Evolutionary conservation across 2,797 vertebrate species (phyloP).

Genomic region (Setipinna tenuifilis): DNA sequence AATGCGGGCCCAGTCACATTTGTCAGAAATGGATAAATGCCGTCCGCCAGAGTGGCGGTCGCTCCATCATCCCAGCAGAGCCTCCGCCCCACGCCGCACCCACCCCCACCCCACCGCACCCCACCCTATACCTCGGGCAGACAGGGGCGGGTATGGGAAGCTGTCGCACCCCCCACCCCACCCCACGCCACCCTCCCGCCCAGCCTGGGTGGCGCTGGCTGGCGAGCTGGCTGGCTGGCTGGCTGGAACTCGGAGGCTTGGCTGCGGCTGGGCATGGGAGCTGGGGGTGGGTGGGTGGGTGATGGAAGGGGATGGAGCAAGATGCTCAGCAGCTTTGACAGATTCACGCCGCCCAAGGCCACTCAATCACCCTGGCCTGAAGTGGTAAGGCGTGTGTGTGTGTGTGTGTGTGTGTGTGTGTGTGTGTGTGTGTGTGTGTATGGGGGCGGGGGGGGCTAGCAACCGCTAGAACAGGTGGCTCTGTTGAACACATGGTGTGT

Average conservation of each 20-base stretch:
- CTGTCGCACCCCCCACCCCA: no score
- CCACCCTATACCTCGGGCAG: no score
- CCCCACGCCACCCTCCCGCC: background rate
- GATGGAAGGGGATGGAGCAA: background rate
- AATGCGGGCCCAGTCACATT: conserved; percentile 39
- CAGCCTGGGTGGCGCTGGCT: background rate
- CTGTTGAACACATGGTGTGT: background rate
- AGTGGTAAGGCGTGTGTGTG: background rate
- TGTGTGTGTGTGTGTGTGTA: background rate
- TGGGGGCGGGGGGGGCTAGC: background rate
- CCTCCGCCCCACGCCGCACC: background rate
- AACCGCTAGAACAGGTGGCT: conserved; percentile 3
- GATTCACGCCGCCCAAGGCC: conserved; percentile 1
- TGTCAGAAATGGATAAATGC: conserved; percentile 49
- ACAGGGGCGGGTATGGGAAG: no score
- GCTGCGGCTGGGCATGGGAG: background rate
- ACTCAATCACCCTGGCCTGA: background rate
- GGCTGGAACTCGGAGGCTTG: background rate
- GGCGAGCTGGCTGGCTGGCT: background rate
- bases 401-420: background rate
- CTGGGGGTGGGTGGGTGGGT: background rate
- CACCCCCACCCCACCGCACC: no score
- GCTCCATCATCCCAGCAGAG: conserved; percentile 48
- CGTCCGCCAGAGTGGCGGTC: conserved; percentile 37
- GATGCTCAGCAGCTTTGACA: background rate